These are phyloP conservation scores for Danio kyathit DNA, from an alignment of 2,797 vertebrate species.

Conservation along the genomic window DNA sequence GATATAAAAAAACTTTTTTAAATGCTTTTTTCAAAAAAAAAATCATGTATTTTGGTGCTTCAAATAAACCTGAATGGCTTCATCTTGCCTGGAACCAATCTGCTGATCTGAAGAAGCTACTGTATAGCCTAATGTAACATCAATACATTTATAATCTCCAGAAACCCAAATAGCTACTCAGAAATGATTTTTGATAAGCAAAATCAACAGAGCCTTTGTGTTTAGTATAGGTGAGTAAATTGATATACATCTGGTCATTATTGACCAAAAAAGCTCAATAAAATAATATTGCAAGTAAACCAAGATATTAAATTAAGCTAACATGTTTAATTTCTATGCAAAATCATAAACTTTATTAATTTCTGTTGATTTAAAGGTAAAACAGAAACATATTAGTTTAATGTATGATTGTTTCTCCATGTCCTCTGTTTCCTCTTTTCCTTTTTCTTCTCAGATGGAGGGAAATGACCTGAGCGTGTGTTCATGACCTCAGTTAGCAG, in stretches of 20 bases:
- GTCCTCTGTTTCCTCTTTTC: neutral
- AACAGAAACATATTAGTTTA: too few species aligned
- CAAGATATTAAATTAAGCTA: neutral
- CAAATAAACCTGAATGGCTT: neutral
- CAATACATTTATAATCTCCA: neutral
- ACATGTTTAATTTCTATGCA: neutral
- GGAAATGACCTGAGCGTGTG: slow-evolving; percentile 32
- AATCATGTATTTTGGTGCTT: neutral
- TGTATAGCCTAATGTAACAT: neutral
- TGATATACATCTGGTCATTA: neutral
- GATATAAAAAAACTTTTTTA: neutral
- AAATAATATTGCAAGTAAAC: neutral
- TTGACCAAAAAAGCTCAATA: neutral
- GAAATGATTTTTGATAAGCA: neutral
- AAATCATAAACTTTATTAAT: neutral
- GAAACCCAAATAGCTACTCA: neutral
- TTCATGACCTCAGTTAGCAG: slow-evolving; percentile 45
- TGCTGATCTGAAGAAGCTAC: neutral
- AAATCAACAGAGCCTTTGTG: neutral
- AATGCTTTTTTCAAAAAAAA: slow-evolving; percentile 15
- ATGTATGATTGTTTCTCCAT: slow-evolving; percentile 29
- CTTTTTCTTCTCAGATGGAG: slow-evolving; percentile 17
- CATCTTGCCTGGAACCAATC: neutral
- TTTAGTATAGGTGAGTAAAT: neutral
- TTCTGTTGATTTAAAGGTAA: neutral